Percentiles rank a stretch among this genome's conserved stretches.
phyloP scores from a whole-genome alignment of 2,888 invertebrate species.

The Tetropium fuscum region DNA sequence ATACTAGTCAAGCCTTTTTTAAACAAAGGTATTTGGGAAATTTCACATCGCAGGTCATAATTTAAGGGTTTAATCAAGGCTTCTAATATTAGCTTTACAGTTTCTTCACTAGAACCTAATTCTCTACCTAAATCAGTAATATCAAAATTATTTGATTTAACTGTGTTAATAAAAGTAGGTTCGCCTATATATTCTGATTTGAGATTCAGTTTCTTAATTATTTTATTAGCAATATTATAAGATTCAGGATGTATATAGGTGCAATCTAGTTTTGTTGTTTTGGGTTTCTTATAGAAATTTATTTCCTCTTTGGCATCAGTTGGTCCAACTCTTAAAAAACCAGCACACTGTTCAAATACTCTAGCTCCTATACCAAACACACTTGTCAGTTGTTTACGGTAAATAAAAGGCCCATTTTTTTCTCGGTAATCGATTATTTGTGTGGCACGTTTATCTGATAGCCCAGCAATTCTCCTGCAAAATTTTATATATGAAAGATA shows the following conservation, averaged over 20 bases:
- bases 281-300: constrained; percentile 54
- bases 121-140: constrained; percentile 66
- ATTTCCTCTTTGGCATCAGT: constrained; percentile 61
- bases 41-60: constrained; percentile 80
- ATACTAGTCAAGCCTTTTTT: constrained; percentile 78
- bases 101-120: constrained; percentile 72
- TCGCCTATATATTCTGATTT: constrained; percentile 41
- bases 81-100: constrained; percentile 78
- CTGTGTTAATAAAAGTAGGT: constrained; percentile 35
- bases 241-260: constrained; percentile 96
- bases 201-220: constrained; percentile 58
- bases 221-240: constrained; percentile 77
- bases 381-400: constrained; percentile 79
- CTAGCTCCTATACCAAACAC: constrained; percentile 87
- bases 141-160: constrained; percentile 35
- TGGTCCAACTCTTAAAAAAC: constrained; percentile 79
- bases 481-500: neutral
- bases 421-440: constrained; percentile 82
- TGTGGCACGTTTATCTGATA: constrained; percentile 80
- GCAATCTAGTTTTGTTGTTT: constrained; percentile 72
- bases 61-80: constrained; percentile 77
- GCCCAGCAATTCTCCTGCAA: constrained; percentile 83
- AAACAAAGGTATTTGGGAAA: constrained; percentile 78
- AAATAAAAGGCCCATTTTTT: constrained; percentile 77
- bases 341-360: constrained; percentile 90